Percentiles rank a stretch among this genome's conserved stretches.
Conservation (phyloP, 2,888 invertebrate species). For the Cataglyphis altisquamis region DNA sequence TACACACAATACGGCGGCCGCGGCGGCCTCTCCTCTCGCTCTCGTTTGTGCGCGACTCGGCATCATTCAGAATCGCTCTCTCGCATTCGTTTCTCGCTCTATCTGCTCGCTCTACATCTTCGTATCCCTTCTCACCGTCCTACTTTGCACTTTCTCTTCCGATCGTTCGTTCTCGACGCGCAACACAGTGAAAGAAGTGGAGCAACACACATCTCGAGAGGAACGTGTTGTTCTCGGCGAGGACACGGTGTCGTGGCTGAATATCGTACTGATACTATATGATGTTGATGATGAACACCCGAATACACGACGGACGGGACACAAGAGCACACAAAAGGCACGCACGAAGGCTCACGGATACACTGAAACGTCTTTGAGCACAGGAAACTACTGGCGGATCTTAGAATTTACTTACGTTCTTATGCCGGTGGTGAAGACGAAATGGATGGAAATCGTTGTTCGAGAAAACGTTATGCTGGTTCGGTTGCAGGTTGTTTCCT, state of each 20-base stretch:
- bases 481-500: conserved; percentile 86
- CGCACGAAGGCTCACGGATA: not conserved
- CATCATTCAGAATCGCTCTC: conserved; percentile 34
- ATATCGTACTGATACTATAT: not conserved
- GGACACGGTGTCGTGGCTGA: conserved; percentile 1
- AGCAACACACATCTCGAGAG: not conserved
- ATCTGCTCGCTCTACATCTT: conserved; percentile 32
- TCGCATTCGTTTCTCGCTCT: conserved; percentile 46
- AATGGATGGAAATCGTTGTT: conserved; percentile 78
- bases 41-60: conserved; percentile 9
- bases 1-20: conserved; percentile 48
- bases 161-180: conserved; percentile 22
- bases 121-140: not conserved
- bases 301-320: conserved; percentile 10
- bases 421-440: conserved; percentile 38
- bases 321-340: not conserved
- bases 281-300: conserved; percentile 20
- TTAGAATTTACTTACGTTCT: conserved; percentile 16
- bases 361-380: not conserved
- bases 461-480: conserved; percentile 80
- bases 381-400: not conserved
- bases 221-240: conserved; percentile 1
- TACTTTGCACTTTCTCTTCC: conserved; percentile 20
- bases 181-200: conserved; percentile 12
- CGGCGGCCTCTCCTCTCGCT: conserved; percentile 43